Evolutionary conservation across 2,888 invertebrate genomes (phyloP).

Genomic region (Drosophila pseudotakahashii): DNA sequence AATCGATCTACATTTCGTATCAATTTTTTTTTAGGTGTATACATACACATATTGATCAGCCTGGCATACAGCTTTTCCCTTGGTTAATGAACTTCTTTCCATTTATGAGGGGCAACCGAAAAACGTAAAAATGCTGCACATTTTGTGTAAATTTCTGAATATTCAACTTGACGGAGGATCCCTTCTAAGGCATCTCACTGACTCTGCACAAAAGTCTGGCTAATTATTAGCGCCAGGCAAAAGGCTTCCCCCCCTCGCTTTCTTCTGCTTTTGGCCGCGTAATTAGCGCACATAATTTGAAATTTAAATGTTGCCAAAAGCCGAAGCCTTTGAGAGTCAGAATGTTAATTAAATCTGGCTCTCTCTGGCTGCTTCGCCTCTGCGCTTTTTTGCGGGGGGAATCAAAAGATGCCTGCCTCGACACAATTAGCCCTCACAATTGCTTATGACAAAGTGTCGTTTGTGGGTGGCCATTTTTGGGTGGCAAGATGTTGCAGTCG

Average conservation of each 20-base stretch:
- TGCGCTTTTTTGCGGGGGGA: conserved; percentile 4
- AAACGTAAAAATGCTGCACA: background rate
- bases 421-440: conserved; percentile 68
- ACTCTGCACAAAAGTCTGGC: conserved; percentile 65
- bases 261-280: conserved; percentile 33
- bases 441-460: conserved; percentile 70
- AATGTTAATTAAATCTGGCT: conserved; percentile 75
- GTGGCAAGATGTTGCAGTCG: conserved; percentile 39
- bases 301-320: conserved; percentile 80
- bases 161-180: conserved; percentile 20
- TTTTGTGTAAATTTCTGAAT: conserved; percentile 2
- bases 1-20: too few species aligned
- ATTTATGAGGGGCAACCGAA: conserved; percentile 13
- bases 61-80: background rate
- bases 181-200: conserved; percentile 60
- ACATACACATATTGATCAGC: conserved; percentile 50
- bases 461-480: background rate
- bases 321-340: conserved; percentile 75
- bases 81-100: conserved; percentile 72
- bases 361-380: conserved; percentile 11
- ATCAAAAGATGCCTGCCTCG: conserved; percentile 57
- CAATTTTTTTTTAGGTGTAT: background rate
- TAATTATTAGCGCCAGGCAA: conserved; percentile 69
- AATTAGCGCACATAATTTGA: conserved; percentile 80
- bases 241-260: conserved; percentile 57